Percentiles rank a stretch among this genome's conserved stretches.
Evolutionary conservation across 2,797 vertebrate species (phyloP).

Genomic region (Pseudopleuronectes americanus): DNA sequence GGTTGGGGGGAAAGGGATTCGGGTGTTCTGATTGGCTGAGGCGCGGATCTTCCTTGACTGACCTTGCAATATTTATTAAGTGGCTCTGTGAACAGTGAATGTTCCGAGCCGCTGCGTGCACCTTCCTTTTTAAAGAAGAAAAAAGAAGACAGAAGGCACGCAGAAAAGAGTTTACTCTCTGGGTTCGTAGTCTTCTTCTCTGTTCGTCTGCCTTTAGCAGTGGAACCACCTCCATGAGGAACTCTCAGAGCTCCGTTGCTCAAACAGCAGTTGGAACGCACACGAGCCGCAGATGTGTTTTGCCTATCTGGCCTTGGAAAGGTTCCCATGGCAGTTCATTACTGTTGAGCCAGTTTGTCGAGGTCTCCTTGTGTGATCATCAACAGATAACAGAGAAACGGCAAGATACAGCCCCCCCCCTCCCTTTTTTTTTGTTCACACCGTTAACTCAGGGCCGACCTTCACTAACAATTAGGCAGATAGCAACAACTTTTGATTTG

Average conservation of each 20-base stretch:
- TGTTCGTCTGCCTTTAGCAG: background rate
- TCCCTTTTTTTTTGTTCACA: background rate
- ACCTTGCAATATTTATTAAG: conserved; percentile 65
- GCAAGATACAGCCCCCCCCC: background rate
- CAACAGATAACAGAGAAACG: conserved; percentile 52
- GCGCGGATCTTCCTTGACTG: conserved; percentile 41
- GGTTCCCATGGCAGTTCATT: conserved; percentile 62
- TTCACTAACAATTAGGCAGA: conserved; percentile 34
- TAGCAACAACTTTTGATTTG: conserved; percentile 36
- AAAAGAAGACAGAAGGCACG: background rate
- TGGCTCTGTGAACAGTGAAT: conserved; percentile 33
- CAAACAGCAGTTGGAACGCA: conserved; percentile 49
- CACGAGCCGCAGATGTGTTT: conserved; percentile 48
- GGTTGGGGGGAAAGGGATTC: conserved; percentile 31
- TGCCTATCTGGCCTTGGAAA: conserved; percentile 58
- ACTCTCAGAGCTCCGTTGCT: background rate
- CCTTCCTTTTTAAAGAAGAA: background rate
- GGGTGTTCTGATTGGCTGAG: conserved; percentile 50
- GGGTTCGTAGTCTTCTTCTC: background rate
- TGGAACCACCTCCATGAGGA: conserved; percentile 14
- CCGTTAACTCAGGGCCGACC: conserved; percentile 39
- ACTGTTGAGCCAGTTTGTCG: conserved; percentile 53
- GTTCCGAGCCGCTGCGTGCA: conserved; percentile 2
- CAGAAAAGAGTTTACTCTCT: background rate
- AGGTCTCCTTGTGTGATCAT: conserved; percentile 32